These are phyloP conservation scores for Hippocampus barbouri DNA, from an alignment of 2,113 vertebrate species.

Conservation along the genomic window DNA sequence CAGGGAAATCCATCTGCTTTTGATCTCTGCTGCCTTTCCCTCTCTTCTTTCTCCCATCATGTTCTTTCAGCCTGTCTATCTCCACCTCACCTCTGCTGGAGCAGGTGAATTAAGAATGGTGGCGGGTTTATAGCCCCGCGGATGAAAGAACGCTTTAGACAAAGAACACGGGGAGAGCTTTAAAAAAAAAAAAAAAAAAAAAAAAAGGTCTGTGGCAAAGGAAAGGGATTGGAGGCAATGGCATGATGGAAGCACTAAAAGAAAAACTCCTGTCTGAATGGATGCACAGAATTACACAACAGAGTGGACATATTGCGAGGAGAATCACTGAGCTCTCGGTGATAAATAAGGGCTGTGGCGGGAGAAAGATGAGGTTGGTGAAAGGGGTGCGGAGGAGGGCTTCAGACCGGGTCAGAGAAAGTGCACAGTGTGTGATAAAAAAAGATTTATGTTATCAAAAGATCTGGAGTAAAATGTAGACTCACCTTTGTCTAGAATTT, in stretches of 20 bases:
- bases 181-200: slow-evolving; percentile 35
- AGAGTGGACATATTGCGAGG: slow-evolving; percentile 19
- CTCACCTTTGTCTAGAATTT: neutral
- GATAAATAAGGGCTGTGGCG: slow-evolving; percentile 23
- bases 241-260: slow-evolving; percentile 24
- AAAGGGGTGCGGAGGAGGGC: slow-evolving; percentile 12
- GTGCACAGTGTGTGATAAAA: slow-evolving; percentile 3
- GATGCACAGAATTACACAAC: slow-evolving; percentile 33
- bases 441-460: slow-evolving; percentile 4
- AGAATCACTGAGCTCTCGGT: slow-evolving; percentile 28
- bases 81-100: slow-evolving; percentile 48
- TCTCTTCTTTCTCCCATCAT: slow-evolving; percentile 29
- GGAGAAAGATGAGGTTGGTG: slow-evolving; percentile 7
- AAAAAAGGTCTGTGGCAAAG: slow-evolving; percentile 30
- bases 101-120: slow-evolving; percentile 65
- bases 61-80: slow-evolving; percentile 53
- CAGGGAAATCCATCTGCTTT: slow-evolving; percentile 61
- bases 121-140: slow-evolving; percentile 46
- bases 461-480: neutral
- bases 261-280: slow-evolving; percentile 29
- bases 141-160: slow-evolving; percentile 70
- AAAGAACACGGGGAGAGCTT: slow-evolving; percentile 52
- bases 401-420: slow-evolving; percentile 7
- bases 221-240: slow-evolving; percentile 45
- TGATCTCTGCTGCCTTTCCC: slow-evolving; percentile 40